Conservation (phyloP, 2,113 vertebrate genomes). For the Sterrhoptilus dennistouni region DNA sequence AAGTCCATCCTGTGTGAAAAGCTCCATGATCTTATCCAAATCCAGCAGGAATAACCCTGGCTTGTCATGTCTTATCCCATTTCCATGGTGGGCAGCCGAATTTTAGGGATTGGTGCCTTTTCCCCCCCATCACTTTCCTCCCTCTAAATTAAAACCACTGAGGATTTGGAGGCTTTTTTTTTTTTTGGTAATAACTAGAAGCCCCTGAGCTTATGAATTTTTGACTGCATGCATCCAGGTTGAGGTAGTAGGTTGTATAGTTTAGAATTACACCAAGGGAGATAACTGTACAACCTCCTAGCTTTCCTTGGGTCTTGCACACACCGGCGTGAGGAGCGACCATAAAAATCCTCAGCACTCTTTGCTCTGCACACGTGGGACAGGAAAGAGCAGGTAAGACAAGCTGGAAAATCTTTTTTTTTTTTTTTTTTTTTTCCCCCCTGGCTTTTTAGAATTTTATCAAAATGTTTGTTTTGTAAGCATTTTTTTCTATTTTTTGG, state of each 20-base stretch:
- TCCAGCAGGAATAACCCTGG: background rate
- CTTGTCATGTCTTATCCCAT: background rate
- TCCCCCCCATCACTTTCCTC: background rate
- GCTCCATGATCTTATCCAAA: background rate
- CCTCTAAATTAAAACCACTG: background rate
- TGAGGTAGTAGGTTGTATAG: constrained; percentile 99
- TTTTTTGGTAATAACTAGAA: background rate
- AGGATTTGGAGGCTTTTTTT: background rate
- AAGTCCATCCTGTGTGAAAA: background rate
- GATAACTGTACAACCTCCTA: constrained; percentile 99
- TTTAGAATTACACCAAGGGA: constrained; percentile 97
- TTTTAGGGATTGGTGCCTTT: background rate
- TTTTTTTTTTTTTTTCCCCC: background rate
- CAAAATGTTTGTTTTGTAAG: background rate
- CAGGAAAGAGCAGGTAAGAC: constrained; percentile 76
- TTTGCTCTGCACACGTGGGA: constrained; percentile 47
- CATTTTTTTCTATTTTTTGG: background rate
- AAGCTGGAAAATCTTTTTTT: background rate
- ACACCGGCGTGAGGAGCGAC: constrained; percentile 65
- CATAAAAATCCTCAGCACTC: constrained; percentile 57
- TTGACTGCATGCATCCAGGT: constrained; percentile 86
- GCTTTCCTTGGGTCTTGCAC: constrained; percentile 94
- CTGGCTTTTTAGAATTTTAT: background rate
- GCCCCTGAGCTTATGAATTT: constrained; percentile 39
- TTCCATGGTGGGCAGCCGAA: background rate